Base-by-base conservation (phyloP, 2,797 vertebrate species). In the Protonibea diacanthus region DNA sequence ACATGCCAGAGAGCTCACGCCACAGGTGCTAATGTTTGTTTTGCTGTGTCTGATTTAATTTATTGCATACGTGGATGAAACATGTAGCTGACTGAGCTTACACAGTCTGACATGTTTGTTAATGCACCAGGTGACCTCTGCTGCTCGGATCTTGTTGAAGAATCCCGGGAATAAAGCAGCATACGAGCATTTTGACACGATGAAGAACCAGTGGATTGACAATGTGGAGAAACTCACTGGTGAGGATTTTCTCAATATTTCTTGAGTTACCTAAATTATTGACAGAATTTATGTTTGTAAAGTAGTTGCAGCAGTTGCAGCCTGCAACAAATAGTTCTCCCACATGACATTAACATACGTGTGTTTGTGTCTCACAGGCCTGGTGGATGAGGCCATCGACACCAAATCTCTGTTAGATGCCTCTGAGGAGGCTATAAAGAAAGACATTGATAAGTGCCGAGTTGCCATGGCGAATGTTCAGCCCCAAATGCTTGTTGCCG, bases 131-230 rank as follows among this genome's bases (percentile, higher is more conserved):
- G 98, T 99, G 17, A 96, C 97, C 63, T 99, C 96, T 49, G 98
- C 98, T 68, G 98, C 98, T 86, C 96, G 96, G 58, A 99, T 99
- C 88, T 92, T 99, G 76, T 91, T 99, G 83, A 97, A 97, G 87
- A 99, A 99, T 87, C 98, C 98, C 45, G 98, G 98, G 20, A 99
- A 98, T 87, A 98, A 98, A 92, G 97, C 98, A 53, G 98, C 98
- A 1, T 97, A 97, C 42, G 98, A 99, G 86, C 98, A 99, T 88
- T 99, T 99, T 93, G 98, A 99, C 91, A 99, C 98, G 72, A 99
- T 99, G 98, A 99, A 99, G 95, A 99, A 99, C 90, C 98, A 99
- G 61, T 99, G 98, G 98, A 99, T 99, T 48, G 98, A 99, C 91
- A 99, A 99, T 45, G 95, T 99, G 78, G 98, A 99, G 88, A 99